Evolutionary conservation across 2,797 vertebrate genomes (phyloP).

Genomic region (Hemitrygon akajei): DNA sequence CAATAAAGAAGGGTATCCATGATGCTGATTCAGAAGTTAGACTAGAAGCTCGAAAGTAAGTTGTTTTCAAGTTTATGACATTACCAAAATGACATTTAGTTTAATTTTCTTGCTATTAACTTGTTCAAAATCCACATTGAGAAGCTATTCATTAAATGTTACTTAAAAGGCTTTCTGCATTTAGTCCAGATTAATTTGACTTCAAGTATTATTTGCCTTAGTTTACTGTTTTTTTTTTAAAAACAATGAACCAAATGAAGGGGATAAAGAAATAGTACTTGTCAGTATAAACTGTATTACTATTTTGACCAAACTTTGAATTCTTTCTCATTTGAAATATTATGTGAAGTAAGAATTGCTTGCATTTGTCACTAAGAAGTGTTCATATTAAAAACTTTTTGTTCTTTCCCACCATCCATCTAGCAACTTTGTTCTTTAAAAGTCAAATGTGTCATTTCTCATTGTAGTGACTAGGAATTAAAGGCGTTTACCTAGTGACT

Average conservation of each 20-base stretch:
- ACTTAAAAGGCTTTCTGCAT: neutral
- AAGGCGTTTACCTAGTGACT: neutral
- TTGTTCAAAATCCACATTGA: neutral
- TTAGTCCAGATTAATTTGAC: neutral
- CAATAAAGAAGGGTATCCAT: slow-evolving; percentile 94
- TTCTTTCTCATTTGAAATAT: neutral
- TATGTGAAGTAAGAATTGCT: neutral
- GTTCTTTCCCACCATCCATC: no score
- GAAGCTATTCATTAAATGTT: neutral
- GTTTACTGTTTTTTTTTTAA: no score
- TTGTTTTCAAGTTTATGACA: slow-evolving; percentile 40
- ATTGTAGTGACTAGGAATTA: neutral
- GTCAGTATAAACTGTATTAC: neutral
- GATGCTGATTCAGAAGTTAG: slow-evolving; percentile 94
- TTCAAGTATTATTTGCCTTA: neutral
- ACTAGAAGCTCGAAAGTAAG: slow-evolving; percentile 95
- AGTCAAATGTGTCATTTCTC: neutral
- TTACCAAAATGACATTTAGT: neutral
- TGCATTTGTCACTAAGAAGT: neutral
- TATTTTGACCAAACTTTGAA: neutral
- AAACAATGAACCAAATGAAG: no score
- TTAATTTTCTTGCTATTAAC: neutral
- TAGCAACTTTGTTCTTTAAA: neutral
- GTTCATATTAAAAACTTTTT: neutral
- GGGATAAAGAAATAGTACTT: neutral